Conservation (phyloP, 2,113 vertebrate genomes). For the Chlorodrepanis virens region DNA sequence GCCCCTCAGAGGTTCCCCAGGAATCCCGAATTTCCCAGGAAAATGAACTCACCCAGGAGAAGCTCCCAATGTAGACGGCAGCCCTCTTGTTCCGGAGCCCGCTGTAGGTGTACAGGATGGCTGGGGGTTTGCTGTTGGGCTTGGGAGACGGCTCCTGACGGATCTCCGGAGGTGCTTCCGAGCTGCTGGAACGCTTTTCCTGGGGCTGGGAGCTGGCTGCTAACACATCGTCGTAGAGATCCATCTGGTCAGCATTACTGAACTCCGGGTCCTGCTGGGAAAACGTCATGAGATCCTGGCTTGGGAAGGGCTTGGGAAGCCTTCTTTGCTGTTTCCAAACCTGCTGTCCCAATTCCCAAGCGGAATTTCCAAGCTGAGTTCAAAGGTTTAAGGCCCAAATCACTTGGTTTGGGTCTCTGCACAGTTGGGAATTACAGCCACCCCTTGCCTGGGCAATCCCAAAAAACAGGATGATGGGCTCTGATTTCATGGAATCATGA, state of each 20-base stretch:
- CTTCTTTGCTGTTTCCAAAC: rapidly evolving
- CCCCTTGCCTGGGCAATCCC: not conserved
- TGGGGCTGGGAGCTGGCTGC: constrained; percentile 77
- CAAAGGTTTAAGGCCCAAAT: not conserved
- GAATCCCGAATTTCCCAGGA: not conserved
- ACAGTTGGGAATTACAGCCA: not conserved
- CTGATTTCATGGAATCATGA: not conserved
- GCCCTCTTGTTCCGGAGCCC: constrained; percentile 75
- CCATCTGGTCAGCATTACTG: constrained; percentile 87
- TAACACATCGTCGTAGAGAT: constrained; percentile 91
- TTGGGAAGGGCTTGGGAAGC: not conserved
- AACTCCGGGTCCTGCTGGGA: constrained; percentile 80
- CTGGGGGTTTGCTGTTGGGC: constrained; percentile 68
- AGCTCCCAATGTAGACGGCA: constrained; percentile 89
- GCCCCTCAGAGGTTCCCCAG: not conserved
- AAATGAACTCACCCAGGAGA: constrained; percentile 86
- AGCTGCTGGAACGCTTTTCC: constrained; percentile 64
- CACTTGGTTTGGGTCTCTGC: rapidly evolving
- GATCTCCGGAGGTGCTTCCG: constrained; percentile 63
- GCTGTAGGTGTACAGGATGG: constrained; percentile 76
- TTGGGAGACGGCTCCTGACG: constrained; percentile 71
- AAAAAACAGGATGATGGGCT: not conserved
- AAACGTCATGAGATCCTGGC: not conserved
- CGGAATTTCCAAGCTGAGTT: rapidly evolving
- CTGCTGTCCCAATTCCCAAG: not conserved